Conservation (phyloP, 2,888 invertebrate species). For the Oscheius sp. region DNA sequence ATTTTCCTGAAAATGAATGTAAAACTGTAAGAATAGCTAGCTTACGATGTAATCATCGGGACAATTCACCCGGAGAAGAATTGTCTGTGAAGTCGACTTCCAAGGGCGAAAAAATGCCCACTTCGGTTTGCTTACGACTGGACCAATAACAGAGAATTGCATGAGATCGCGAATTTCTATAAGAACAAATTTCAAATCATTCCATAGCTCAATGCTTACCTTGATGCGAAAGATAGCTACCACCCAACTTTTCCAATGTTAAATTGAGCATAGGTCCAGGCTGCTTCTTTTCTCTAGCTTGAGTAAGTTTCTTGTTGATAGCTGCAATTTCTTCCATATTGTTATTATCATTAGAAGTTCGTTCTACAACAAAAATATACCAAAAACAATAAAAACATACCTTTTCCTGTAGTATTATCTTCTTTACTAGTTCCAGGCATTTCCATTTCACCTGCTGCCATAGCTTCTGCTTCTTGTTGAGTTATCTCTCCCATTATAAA, state of each 20-base stretch:
- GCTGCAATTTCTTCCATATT: background rate
- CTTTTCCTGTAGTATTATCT: background rate
- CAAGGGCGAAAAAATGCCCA: slow-evolving; percentile 47
- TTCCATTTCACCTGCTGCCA: background rate
- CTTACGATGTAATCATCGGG: slow-evolving; percentile 58
- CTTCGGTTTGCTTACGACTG: slow-evolving; percentile 44
- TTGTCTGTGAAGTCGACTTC: slow-evolving; percentile 51
- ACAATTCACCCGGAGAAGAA: slow-evolving; percentile 62
- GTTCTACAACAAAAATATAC: background rate
- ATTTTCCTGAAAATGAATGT: slow-evolving; percentile 48
- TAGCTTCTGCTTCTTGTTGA: slow-evolving; percentile 35
- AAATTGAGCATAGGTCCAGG: slow-evolving; percentile 37
- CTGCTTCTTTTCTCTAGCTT: slow-evolving; percentile 32
- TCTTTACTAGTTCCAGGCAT: background rate
- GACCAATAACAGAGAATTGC: slow-evolving; percentile 52
- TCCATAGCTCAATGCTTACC: slow-evolving; percentile 16
- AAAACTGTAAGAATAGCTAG: background rate
- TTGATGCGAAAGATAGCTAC: slow-evolving; percentile 38
- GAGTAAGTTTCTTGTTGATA: slow-evolving; percentile 8
- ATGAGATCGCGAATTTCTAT: slow-evolving; percentile 49
- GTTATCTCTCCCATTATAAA: slow-evolving; percentile 32
- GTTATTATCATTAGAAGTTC: background rate
- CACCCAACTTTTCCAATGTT: slow-evolving; percentile 37
- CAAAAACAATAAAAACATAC: background rate
- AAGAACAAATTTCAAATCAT: background rate